Percentiles rank a stretch among this genome's conserved stretches.
phyloP scores from a whole-genome alignment of 2,888 invertebrate species.

The Pandemis heparana region DNA sequence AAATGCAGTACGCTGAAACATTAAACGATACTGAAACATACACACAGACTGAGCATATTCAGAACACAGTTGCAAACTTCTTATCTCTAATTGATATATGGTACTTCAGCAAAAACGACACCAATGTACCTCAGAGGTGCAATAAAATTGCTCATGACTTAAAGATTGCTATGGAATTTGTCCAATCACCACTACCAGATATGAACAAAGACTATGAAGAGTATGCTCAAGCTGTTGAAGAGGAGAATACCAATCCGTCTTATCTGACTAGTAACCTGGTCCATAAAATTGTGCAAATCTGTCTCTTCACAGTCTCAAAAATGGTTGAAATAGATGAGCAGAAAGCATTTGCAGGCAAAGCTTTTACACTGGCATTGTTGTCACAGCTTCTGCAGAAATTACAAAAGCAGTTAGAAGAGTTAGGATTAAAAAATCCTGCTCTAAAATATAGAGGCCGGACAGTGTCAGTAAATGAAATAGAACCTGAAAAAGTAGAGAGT shows the following conservation, averaged over 20 bases:
- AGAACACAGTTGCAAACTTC: conserved; percentile 79
- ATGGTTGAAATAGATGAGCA: conserved; percentile 90
- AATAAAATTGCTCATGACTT: conserved; percentile 90
- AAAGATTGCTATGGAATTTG: conserved; percentile 88
- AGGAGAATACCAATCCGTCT: conserved; percentile 82
- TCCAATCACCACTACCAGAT: conserved; percentile 79
- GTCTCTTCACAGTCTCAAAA: conserved; percentile 92
- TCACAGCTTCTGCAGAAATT: conserved; percentile 89
- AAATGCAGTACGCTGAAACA: conserved; percentile 86
- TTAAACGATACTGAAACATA: conserved; percentile 77
- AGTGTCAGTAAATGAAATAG: conserved; percentile 48
- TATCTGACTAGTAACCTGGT: conserved; percentile 89
- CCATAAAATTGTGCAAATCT: conserved; percentile 93
- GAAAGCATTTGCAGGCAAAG: conserved; percentile 93
- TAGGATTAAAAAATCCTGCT: conserved; percentile 80
- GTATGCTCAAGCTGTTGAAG: conserved; percentile 77
- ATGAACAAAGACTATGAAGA: conserved; percentile 83
- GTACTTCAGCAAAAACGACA: conserved; percentile 87
- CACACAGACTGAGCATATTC: conserved; percentile 80
- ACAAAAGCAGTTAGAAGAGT: conserved; percentile 71
- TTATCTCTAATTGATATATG: conserved; percentile 87
- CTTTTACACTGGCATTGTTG: conserved; percentile 93
- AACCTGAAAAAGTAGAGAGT: conserved; percentile 49
- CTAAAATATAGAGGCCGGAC: conserved; percentile 63
- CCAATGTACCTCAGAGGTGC: conserved; percentile 88